phyloP scores from a whole-genome alignment of 2,888 invertebrate species.

The Thalpophila matura region DNA sequence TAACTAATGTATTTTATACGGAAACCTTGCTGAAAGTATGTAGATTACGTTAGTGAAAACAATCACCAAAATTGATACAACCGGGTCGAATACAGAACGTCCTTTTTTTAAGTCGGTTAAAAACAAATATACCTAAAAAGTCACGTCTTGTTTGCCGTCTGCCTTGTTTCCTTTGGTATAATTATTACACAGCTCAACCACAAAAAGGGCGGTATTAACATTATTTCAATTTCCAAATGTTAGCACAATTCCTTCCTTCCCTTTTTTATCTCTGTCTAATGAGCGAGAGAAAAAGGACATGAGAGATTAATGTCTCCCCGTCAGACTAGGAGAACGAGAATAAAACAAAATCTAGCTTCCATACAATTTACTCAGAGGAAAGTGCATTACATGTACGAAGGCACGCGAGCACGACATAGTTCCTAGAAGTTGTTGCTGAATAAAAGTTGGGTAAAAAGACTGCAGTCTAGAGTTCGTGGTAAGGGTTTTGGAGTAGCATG shows the following conservation, averaged over 20 bases:
- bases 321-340: conserved; percentile 35
- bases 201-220: not conserved
- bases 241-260: conserved; percentile 25
- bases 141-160: no score
- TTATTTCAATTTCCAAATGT: conserved; percentile 40
- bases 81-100: no score
- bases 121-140: no score
- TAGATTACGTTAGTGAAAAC: no score
- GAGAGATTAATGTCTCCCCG: conserved; percentile 57
- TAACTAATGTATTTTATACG: no score
- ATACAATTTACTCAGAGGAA: conserved; percentile 56
- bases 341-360: conserved; percentile 53
- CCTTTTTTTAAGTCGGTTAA: no score
- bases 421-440: conserved; percentile 49
- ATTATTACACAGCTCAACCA: no score
- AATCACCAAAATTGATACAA: no score
- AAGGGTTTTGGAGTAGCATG: conserved; percentile 34
- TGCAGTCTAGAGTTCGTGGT: conserved; percentile 47
- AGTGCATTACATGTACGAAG: conserved; percentile 49
- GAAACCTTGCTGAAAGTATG: no score
- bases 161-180: no score
- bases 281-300: conserved; percentile 47
- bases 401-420: conserved; percentile 50
- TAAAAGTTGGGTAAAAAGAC: conserved; percentile 50
- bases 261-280: conserved; percentile 51